These are phyloP conservation scores for Acanthosoma haemorrhoidale DNA, from an alignment of 2,888 invertebrate species.

Conservation along the genomic window DNA sequence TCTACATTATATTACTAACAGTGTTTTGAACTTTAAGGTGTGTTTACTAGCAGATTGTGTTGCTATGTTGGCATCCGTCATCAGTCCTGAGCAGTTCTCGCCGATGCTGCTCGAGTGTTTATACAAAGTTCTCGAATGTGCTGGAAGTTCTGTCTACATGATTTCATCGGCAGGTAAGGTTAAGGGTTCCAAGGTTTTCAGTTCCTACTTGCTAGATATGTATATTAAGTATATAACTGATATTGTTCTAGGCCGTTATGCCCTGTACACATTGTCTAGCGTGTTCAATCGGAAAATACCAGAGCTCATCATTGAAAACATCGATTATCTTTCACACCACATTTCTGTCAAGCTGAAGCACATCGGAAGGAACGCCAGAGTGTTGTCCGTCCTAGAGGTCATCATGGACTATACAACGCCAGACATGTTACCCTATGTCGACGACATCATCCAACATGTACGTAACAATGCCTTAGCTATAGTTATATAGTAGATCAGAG, in stretches of 20 bases:
- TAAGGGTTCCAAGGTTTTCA: too few relatives aligned
- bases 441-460: conserved; percentile 64
- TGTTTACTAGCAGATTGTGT: conserved; percentile 67
- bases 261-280: neutral
- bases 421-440: conserved; percentile 59
- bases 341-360: conserved; percentile 58
- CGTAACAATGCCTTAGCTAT: conserved; percentile 43
- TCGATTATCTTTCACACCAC: conserved; percentile 69
- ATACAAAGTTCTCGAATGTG: conserved; percentile 63
- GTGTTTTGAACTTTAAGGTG: conserved; percentile 48
- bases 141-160: conserved; percentile 45
- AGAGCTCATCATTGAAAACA: conserved; percentile 61
- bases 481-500: too few relatives aligned
- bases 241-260: neutral
- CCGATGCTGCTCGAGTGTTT: conserved; percentile 60
- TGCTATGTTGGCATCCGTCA: conserved; percentile 55
- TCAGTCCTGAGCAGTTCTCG: conserved; percentile 53
- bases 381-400: conserved; percentile 65
- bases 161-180: conserved; percentile 40
- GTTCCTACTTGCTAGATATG: neutral
- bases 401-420: conserved; percentile 65
- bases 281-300: conserved; percentile 48
- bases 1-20: too few relatives aligned
- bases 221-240: too few relatives aligned
- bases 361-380: conserved; percentile 57